These are phyloP conservation scores for Drosophila nigromelanica DNA, from an alignment of 1,140 invertebrate genomes.

Conservation along the genomic window DNA sequence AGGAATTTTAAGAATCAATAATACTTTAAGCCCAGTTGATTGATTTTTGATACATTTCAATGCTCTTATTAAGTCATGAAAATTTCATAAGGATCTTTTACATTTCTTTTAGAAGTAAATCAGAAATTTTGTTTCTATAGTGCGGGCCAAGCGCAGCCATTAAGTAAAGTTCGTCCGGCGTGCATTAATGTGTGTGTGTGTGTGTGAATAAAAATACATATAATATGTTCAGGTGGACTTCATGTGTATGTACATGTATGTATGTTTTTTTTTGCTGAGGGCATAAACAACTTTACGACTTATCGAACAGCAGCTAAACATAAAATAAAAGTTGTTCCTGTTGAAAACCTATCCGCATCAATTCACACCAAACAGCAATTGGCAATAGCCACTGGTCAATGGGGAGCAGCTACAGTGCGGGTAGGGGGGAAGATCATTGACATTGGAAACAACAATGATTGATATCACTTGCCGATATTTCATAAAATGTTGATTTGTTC, in stretches of 20 bases:
- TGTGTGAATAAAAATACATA: no score
- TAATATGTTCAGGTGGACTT: neutral
- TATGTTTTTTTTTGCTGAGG: slow-evolving; percentile 11
- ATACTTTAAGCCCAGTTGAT: no score
- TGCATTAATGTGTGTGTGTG: no score
- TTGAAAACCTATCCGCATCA: slow-evolving; percentile 28
- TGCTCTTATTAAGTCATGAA: no score
- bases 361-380: slow-evolving; percentile 32
- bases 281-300: slow-evolving; percentile 63
- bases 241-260: neutral
- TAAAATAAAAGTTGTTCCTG: neutral
- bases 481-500: slow-evolving; percentile 80
- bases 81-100: no score
- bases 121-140: no score
- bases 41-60: no score
- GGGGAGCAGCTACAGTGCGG: neutral
- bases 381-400: slow-evolving; percentile 25
- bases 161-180: no score
- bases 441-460: slow-evolving; percentile 53
- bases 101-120: no score
- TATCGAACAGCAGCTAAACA: slow-evolving; percentile 45
- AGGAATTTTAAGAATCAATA: neutral
- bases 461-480: slow-evolving; percentile 80
- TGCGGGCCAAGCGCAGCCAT: no score
- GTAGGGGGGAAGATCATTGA: neutral